Conservation (phyloP, 1,140 invertebrate genomes). For the Magallana angulata region DNA sequence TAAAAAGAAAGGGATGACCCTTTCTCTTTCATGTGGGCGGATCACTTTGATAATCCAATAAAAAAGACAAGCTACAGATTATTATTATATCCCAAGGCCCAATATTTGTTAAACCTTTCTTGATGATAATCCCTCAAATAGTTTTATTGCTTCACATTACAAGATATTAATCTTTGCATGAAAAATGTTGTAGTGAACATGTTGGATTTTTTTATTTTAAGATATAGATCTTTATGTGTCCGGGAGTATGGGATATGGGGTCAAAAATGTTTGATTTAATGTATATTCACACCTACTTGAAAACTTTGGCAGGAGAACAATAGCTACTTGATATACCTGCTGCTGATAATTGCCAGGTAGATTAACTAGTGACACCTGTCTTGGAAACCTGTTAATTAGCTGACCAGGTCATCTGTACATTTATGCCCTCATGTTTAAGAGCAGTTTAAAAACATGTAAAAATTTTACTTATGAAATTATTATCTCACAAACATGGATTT, state of each 20-base stretch:
- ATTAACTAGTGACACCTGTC: conserved; percentile 28
- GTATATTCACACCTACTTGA: conserved; percentile 19
- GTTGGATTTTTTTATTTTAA: neutral
- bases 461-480: too few species aligned
- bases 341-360: conserved; percentile 7
- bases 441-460: too few species aligned
- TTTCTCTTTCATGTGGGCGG: neutral
- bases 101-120: neutral
- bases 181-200: neutral
- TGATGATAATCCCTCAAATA: neutral
- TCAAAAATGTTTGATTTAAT: neutral
- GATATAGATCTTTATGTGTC: neutral
- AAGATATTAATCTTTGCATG: neutral
- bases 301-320: conserved; percentile 1
- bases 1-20: neutral
- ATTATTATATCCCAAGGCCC: neutral
- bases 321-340: conserved; percentile 14
- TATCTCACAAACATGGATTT: too few species aligned
- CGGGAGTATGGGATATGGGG: neutral
- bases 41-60: conserved; percentile 21
- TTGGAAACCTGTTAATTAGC: neutral
- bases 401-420: neutral
- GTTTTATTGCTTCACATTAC: neutral
- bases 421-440: too few species aligned
- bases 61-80: neutral